Conservation (phyloP, 2,113 vertebrate species). For the Genyomyrus donnyi region DNA sequence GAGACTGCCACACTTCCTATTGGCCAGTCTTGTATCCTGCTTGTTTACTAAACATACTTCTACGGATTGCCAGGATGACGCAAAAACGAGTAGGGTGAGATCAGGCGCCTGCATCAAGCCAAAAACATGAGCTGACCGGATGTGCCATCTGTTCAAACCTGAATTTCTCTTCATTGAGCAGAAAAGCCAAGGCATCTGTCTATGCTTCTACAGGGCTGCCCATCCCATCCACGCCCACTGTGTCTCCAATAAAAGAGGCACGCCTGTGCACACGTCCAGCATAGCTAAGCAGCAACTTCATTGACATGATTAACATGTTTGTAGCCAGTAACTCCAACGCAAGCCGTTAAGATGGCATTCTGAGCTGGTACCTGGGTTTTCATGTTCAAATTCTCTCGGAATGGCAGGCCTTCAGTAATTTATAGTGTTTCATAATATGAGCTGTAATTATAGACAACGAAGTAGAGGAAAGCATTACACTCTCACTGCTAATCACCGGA, state of each 20-base stretch:
- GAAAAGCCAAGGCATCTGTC: neutral
- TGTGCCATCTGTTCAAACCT: neutral
- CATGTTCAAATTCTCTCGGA: neutral
- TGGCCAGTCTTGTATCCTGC: neutral
- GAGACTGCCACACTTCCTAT: neutral
- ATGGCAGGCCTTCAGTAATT: neutral
- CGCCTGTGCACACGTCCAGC: neutral
- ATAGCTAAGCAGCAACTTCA: neutral
- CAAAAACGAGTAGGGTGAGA: neutral
- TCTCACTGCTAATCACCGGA: neutral
- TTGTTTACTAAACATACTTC: neutral
- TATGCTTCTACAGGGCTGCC: neutral
- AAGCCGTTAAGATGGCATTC: neutral
- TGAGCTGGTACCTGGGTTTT: neutral
- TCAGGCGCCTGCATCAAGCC: neutral
- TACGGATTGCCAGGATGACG: neutral
- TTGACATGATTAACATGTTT: neutral
- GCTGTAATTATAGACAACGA: neutral
- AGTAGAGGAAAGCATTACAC: neutral
- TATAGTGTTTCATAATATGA: neutral
- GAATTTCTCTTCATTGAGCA: neutral
- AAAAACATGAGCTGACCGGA: neutral
- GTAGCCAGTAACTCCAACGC: neutral
- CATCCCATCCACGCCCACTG: neutral
- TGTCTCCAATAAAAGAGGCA: neutral